Base-by-base conservation (phyloP, 2,888 invertebrate species). In the Drosophila sordidapex region DNA sequence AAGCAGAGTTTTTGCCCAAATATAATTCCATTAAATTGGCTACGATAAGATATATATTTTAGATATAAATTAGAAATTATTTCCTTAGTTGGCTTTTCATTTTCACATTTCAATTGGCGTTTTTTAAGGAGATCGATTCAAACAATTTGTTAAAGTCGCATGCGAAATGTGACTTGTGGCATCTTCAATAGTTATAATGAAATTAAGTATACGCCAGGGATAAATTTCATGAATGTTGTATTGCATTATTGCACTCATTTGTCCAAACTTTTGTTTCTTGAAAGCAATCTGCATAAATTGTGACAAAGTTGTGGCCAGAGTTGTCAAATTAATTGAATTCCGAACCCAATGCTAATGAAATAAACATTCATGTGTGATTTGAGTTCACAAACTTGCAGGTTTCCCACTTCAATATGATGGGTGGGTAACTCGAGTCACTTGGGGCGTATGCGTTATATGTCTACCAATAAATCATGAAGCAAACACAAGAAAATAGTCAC, bases 311-410 rank as follows among this genome's bases (percentile, higher is more conserved):
- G 48, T 29, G 52, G 11, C 8, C 6, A 21, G 25, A 27, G 31
- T 48, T 43, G 25, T 63, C 38, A 43, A 63, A 74, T 68, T 74
- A 33, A 74, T 57, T 68, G 31, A 63, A 58, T 48, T 58, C n/a
- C 36, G 4, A 31, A 59, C 35, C 21, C 67, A 33, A 18, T 62
- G 66, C 48, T 56, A 49, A 43, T 48, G 59, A 74, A 62, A 67
- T 46, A 74, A 74, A 52, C 74, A 74, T 52, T 53, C 15, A 51
- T n/a, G 10, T 33, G 10, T 27, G 46, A 52, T 33, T 35, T 33
- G 57, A 57, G 76, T 72, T 64, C 62, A 64, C 25, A 67, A 62
- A 73, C 64, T 76, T 69, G 61, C 58, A 64, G 33, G 33, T 46
- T 53, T 69, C 35, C 21, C 38, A 48, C 40, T 46, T 54, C 27